Evolutionary conservation across 2,113 vertebrate genomes (phyloP).

Genomic region (Phodopus roborovskii): DNA sequence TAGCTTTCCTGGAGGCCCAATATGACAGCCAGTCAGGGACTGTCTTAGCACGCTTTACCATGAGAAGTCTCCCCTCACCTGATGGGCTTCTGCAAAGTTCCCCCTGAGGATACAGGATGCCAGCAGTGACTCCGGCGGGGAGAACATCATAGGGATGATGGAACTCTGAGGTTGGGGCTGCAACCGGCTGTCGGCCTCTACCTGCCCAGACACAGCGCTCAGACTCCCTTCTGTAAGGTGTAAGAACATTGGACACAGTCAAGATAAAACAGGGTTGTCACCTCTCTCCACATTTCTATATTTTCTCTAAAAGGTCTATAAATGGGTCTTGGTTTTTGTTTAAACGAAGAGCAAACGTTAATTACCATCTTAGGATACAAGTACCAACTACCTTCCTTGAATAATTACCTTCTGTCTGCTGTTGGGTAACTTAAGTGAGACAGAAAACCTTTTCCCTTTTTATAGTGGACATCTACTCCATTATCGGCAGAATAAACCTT

Average conservation of each 20-base stretch:
- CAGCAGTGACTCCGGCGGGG: constrained; percentile 96
- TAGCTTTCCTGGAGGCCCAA: not conserved
- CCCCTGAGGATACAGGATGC: constrained; percentile 94
- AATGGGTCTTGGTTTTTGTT: constrained; percentile 1
- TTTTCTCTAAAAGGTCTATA: not conserved
- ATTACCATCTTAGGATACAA: not conserved
- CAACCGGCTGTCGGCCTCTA: constrained; percentile 82
- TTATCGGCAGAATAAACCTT: not conserved
- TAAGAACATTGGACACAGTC: not conserved
- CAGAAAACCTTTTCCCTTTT: not conserved
- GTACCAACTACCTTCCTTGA: not conserved
- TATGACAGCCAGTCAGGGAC: fast-evolving
- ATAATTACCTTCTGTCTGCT: not conserved
- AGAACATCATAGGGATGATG: constrained; percentile 95
- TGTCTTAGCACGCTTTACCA: not conserved
- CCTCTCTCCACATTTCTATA: not conserved
- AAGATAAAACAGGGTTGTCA: not conserved
- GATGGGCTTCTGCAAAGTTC: constrained; percentile 95
- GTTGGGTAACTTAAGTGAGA: not conserved
- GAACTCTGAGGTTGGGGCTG: constrained; percentile 84
- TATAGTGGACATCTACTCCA: not conserved
- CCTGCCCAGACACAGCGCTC: constrained; percentile 82
- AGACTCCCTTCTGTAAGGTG: constrained; percentile 89
- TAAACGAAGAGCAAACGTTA: not conserved
- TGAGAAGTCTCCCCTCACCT: constrained; percentile 86